These are phyloP conservation scores for Ibidorhyncha struthersii DNA, from an alignment of 2,113 vertebrate species.

Conservation along the genomic window DNA sequence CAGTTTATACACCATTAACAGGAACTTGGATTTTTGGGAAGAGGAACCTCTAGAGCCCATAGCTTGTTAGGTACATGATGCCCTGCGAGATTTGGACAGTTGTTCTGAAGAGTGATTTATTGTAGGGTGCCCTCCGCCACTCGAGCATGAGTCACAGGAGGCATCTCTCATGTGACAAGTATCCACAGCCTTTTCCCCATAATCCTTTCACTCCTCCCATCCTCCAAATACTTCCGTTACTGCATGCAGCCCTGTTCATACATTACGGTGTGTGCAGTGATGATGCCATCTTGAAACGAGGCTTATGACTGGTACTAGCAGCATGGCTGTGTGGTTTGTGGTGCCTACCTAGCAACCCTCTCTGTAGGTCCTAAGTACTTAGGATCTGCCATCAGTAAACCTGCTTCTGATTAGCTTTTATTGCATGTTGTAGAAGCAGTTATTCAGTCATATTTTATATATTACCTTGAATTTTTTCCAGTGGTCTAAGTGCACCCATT, in stretches of 20 bases:
- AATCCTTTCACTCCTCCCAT: background rate
- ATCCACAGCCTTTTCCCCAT: background rate
- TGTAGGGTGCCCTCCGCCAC: background rate
- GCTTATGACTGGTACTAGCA: background rate
- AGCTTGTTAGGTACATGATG: background rate
- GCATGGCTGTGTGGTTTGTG: background rate
- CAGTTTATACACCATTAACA: fast-evolving
- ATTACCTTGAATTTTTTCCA: background rate
- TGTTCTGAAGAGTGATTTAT: slow-evolving; percentile 32
- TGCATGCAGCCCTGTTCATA: fast-evolving
- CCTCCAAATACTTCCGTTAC: fast-evolving
- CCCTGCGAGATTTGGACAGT: background rate
- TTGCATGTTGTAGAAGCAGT: background rate
- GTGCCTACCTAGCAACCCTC: background rate
- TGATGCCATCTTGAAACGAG: fast-evolving
- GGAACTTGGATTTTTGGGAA: background rate
- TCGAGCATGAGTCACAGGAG: background rate
- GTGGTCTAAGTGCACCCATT: background rate
- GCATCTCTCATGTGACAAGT: background rate
- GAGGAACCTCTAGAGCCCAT: fast-evolving
- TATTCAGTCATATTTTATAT: background rate
- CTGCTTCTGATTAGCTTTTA: background rate
- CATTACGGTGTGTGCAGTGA: fast-evolving
- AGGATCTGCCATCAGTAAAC: background rate
- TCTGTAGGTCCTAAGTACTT: background rate